These are phyloP conservation scores for Nematolebias whitei DNA, from an alignment of 2,113 vertebrate species.

Conservation along the genomic window DNA sequence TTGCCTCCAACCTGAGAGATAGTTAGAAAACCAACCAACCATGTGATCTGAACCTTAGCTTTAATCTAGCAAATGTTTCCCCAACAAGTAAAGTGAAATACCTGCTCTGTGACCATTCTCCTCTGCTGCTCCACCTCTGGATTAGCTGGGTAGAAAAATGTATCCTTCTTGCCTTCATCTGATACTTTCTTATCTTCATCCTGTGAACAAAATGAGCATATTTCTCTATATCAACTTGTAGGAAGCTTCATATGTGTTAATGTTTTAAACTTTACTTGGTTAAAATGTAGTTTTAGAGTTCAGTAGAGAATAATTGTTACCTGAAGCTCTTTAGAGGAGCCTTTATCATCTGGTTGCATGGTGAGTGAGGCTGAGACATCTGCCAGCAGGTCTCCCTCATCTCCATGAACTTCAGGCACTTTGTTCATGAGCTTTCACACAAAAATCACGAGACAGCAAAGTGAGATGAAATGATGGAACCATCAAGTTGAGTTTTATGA, in stretches of 20 bases:
- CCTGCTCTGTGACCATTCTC: slow-evolving; percentile 81
- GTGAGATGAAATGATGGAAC: background rate
- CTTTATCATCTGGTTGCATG: slow-evolving; percentile 57
- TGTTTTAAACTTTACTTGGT: slow-evolving; percentile 40
- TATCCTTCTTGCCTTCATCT: slow-evolving; percentile 37
- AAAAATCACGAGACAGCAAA: background rate
- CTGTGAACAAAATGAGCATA: slow-evolving; percentile 32
- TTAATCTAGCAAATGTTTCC: no score
- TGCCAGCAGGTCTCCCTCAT: background rate
- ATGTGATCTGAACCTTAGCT: no score
- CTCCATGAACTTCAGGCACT: slow-evolving; percentile 4
- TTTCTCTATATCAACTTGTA: background rate
- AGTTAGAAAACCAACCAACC: no score
- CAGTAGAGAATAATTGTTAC: background rate
- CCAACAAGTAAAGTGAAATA: slow-evolving; percentile 21
- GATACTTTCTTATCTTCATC: slow-evolving; percentile 41
- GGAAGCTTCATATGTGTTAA: background rate
- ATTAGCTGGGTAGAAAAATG: slow-evolving; percentile 14
- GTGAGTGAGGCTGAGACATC: slow-evolving; percentile 31
- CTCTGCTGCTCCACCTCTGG: slow-evolving; percentile 69
- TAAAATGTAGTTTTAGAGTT: background rate
- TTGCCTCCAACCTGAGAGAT: no score
- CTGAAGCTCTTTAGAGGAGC: background rate
- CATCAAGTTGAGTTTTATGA: background rate
- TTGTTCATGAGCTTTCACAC: slow-evolving; percentile 51